Conservation (phyloP, 2,888 invertebrate genomes). For the Coecobrya sp. region DNA sequence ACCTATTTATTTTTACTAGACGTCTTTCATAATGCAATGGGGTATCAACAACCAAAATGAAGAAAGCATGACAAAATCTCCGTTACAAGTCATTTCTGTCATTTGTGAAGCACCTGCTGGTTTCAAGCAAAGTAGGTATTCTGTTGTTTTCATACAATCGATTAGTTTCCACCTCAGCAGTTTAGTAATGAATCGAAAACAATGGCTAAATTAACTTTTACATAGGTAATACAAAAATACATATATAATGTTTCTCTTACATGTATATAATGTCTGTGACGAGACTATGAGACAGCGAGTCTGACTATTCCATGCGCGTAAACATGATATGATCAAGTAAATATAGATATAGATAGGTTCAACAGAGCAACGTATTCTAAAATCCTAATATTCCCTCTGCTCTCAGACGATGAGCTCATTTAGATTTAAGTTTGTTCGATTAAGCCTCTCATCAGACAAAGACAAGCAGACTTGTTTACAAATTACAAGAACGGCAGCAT, state of each 20-base stretch:
- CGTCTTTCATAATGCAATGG: too few species aligned
- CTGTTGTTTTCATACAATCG: too few species aligned
- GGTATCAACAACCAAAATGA: too few species aligned
- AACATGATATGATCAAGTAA: not conserved
- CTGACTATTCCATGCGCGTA: not conserved
- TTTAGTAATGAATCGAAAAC: not conserved
- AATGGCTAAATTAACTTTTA: not conserved
- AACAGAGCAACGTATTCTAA: not conserved
- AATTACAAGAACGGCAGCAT: not conserved
- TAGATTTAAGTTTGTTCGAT: slow-evolving; percentile 35
- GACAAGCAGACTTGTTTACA: slow-evolving; percentile 21
- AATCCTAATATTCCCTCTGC: slow-evolving; percentile 10
- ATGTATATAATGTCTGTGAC: not conserved
- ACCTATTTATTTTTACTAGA: too few species aligned
- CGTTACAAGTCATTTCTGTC: too few species aligned
- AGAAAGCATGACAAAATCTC: too few species aligned
- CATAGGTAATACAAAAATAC: not conserved
- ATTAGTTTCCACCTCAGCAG: not conserved
- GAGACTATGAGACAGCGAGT: slow-evolving; percentile 3
- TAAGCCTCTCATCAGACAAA: slow-evolving; percentile 8
- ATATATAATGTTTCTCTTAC: not conserved
- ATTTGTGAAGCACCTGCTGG: too few species aligned
- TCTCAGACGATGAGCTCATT: slow-evolving; percentile 44
- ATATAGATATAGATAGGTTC: not conserved
- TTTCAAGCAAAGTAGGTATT: too few species aligned